These are phyloP conservation scores for Drosophila leonis DNA, from an alignment of 2,888 invertebrate genomes.

Conservation along the genomic window DNA sequence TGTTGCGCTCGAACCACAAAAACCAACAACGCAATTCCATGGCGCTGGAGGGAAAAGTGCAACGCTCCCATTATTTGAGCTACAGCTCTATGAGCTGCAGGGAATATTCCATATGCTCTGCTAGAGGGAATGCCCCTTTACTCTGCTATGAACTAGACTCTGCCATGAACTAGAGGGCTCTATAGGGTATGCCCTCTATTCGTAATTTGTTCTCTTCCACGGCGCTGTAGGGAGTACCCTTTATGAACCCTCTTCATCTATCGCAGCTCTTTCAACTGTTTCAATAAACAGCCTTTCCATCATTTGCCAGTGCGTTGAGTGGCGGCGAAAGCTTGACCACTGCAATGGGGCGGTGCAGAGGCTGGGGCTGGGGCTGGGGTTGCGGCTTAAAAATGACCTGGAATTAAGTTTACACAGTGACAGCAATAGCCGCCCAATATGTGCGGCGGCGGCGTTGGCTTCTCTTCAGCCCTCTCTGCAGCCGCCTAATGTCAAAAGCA, in stretches of 20 bases:
- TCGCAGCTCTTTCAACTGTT: constrained; percentile 20
- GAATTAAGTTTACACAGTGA: constrained; percentile 49
- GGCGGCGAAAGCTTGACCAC: neutral
- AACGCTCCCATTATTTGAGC: neutral
- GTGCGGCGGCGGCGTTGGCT: constrained; percentile 11
- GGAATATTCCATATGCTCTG: neutral
- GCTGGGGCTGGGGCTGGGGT: neutral
- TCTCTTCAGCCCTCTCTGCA: neutral
- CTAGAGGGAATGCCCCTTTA: neutral
- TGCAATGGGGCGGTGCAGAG: neutral
- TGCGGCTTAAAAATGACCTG: constrained; percentile 36
- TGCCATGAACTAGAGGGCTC: no score
- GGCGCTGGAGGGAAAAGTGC: neutral
- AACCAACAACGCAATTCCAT: constrained; percentile 18
- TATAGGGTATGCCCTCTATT: neutral
- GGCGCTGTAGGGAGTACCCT: neutral
- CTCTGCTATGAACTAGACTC: neutral
- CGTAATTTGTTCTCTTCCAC: neutral
- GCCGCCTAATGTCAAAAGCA: constrained; percentile 3
- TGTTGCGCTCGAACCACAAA: constrained; percentile 2
- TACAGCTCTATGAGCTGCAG: neutral
- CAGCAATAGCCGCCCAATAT: constrained; percentile 33
- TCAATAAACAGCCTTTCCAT: constrained; percentile 33
- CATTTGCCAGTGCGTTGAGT: constrained; percentile 18
- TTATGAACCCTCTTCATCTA: constrained; percentile 6